Evolutionary conservation across 1,140 invertebrate genomes (phyloP).

Genomic region (Sarcophaga bullata): DNA sequence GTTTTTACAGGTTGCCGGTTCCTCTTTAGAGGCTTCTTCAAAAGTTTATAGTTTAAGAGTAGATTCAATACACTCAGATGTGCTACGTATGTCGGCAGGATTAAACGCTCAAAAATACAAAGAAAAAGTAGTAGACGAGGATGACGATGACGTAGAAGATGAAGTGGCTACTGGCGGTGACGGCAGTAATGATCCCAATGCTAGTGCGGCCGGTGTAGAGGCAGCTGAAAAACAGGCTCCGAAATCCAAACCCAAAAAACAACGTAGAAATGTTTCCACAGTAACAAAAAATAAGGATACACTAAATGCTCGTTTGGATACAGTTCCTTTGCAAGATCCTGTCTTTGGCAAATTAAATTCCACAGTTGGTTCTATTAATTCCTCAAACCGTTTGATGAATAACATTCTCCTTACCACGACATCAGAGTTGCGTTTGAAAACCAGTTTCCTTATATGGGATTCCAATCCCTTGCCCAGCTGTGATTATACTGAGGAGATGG

Average conservation of each 20-base stretch:
- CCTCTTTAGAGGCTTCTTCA: constrained; percentile 78
- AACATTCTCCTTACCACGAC: constrained; percentile 58
- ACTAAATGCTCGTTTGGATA: constrained; percentile 59
- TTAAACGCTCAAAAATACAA: constrained; percentile 61
- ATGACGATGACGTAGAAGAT: constrained; percentile 54
- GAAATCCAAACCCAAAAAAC: constrained; percentile 56
- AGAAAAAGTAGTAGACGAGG: constrained; percentile 52
- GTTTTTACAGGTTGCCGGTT: constrained; percentile 68
- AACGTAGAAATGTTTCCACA: constrained; percentile 59
- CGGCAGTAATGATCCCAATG: constrained; percentile 38
- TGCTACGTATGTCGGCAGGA: constrained; percentile 74
- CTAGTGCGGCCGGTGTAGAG: constrained; percentile 27
- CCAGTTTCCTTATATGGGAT: constrained; percentile 58
- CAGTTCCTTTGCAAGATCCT: constrained; percentile 59
- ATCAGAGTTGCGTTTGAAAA: constrained; percentile 55
- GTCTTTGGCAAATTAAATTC: constrained; percentile 64
- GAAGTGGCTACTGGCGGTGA: constrained; percentile 49
- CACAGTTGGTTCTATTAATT: constrained; percentile 61
- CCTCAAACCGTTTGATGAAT: constrained; percentile 62
- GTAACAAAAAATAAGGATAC: constrained; percentile 66
- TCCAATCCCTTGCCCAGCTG: constrained; percentile 34
- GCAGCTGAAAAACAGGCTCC: constrained; percentile 47
- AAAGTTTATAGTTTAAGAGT: constrained; percentile 81
- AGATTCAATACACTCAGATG: constrained; percentile 76
- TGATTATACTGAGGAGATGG: constrained; percentile 46